Percentiles rank a stretch among this genome's conserved stretches.
phyloP scores from a whole-genome alignment of 2,888 invertebrate species.

The Pseudococcus viburni region DNA sequence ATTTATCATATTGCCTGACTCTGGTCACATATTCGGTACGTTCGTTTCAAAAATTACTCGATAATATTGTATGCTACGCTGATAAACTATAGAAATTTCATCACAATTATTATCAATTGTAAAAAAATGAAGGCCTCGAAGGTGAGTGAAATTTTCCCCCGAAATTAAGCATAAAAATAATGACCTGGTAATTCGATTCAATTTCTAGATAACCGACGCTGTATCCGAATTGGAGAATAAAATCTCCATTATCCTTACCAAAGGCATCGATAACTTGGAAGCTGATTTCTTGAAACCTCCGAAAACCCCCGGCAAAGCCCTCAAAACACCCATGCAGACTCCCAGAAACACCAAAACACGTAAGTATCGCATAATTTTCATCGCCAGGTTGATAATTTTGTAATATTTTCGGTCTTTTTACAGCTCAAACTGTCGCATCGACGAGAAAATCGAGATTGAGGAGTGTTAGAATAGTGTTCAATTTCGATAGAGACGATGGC shows the following conservation, averaged over 20 bases:
- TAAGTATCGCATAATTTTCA: background rate
- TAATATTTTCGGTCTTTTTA: background rate
- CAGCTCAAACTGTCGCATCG: constrained; percentile 17
- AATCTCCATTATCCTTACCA: constrained; percentile 58
- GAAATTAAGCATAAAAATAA: background rate
- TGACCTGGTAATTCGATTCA: background rate
- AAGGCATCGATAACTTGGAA: constrained; percentile 59
- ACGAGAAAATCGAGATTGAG: constrained; percentile 21
- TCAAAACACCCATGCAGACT: constrained; percentile 39
- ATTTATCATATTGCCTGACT: constrained; percentile 89
- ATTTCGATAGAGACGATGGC: constrained; percentile 43
- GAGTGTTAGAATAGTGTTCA: background rate
- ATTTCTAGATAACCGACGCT: constrained; percentile 22
- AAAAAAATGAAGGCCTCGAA: constrained; percentile 56
- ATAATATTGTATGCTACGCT: constrained; percentile 82
- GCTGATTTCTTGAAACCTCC: constrained; percentile 58
- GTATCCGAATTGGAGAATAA: constrained; percentile 57
- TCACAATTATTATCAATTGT: constrained; percentile 62
- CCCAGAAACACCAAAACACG: background rate
- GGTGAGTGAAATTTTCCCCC: constrained; percentile 13
- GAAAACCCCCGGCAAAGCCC: constrained; percentile 51
- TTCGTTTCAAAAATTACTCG: constrained; percentile 81
- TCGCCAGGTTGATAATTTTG: no score
- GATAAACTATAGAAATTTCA: constrained; percentile 75
- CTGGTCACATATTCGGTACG: constrained; percentile 84